phyloP scores from a whole-genome alignment of 1,140 invertebrate genomes.

The Drosophila willistoni region DNA sequence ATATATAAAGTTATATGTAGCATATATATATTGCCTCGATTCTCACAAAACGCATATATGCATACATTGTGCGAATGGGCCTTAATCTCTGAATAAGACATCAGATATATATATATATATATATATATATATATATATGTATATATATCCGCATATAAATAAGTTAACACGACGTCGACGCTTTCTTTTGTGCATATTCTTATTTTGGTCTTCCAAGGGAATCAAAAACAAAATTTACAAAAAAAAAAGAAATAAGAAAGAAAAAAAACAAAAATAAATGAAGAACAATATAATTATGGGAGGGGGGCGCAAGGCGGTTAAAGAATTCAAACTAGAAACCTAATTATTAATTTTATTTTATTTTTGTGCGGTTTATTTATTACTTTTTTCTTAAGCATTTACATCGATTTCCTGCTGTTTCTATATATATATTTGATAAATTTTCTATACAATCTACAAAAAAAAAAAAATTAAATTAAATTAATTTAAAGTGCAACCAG shows the following conservation, averaged over 20 bases:
- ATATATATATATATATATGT: conserved; percentile 14
- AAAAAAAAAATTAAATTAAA: no score
- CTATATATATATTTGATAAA: no score
- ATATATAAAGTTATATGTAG: neutral
- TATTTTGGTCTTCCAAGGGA: conserved; percentile 7
- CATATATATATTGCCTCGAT: neutral
- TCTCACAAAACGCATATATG: neutral
- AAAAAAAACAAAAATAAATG: neutral
- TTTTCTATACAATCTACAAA: no score
- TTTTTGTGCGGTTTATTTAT: neutral
- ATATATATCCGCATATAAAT: conserved; percentile 6
- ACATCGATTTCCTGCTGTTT: neutral
- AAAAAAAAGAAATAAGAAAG: neutral
- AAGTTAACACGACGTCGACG: conserved; percentile 1
- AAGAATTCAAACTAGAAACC: neutral
- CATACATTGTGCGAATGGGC: neutral
- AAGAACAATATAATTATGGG: neutral
- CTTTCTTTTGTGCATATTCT: conserved; percentile 11
- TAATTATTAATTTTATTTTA: neutral
- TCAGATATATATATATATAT: neutral
- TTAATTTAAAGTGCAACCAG: no score
- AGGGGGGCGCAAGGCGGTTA: neutral
- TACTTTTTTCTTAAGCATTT: conserved; percentile 6
- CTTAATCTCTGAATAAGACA: conserved; percentile 11
- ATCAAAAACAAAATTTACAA: neutral